Evolutionary conservation across 2,797 vertebrate genomes (phyloP), one percentile per base, ranked within the genome.

Genomic region (Syncerus caffer): DNA sequence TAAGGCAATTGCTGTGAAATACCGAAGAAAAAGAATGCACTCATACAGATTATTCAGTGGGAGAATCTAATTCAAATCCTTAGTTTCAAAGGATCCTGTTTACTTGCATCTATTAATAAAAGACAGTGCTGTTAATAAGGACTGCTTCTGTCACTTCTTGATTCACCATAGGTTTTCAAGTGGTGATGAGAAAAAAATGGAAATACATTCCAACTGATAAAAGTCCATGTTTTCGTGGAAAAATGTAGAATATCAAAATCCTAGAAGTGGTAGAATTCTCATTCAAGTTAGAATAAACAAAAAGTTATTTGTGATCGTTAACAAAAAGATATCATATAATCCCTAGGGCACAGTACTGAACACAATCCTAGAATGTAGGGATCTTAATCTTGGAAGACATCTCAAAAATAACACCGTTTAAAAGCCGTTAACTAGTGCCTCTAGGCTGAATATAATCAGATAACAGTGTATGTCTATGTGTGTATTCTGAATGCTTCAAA

Each of bases 171-270:
- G 21, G 27, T 67, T 93, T 98, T 42, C 16, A 34, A 16, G 19
- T 71, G 19, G 17, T 92, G 13, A 80, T 93, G 55, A 93, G 27
- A 57, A 94, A 62, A 96, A 79, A 74, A 57, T 17, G n/a, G 31
- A 93, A 93, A 95, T 93, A 79, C 1, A 92, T 93, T 89, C 42
- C 25, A 74, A 60, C 17, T 74, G 93, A 71, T n/a, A 78, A 64
- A 93, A 76, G 16, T 57, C 31, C 10, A 76, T 64, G 6, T 62
- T 95, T 94, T 95, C 21, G 16, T 88, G 78, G 79, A 88, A 96
- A 31, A 76, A 29, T 47, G 27, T 78, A 71, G 86, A 95, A 45
- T 55, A 29, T 80, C 7, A 29, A 42, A 82, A 21, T 57, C 12
- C 34, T 92, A 42, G 10, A 83, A 51, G 16, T 57, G 53, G 86